These are phyloP conservation scores for Isaurus tuberculatus DNA, from an alignment of 92 coral and sea anemone species.

Conservation along the genomic window DNA sequence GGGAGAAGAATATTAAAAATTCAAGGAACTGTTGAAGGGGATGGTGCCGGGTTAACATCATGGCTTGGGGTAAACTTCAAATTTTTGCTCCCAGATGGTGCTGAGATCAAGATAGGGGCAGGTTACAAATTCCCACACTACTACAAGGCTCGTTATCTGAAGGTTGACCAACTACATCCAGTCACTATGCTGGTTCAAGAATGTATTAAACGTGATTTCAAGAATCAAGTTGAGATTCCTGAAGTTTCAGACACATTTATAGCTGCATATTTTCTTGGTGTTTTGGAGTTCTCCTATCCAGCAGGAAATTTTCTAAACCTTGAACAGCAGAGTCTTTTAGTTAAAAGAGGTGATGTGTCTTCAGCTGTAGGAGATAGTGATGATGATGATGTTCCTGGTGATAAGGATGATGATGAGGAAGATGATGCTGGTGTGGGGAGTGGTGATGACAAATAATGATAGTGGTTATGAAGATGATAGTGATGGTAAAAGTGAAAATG, in stretches of 20 bases:
- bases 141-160: constrained; percentile 16
- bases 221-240: constrained; percentile 47
- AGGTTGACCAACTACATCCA: constrained; percentile 45
- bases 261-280: constrained; percentile 52
- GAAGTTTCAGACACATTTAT: constrained; percentile 48
- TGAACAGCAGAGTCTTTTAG: background rate
- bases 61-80: constrained; percentile 45
- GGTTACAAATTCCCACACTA: background rate
- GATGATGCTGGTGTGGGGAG: background rate
- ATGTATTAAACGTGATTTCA: constrained; percentile 37
- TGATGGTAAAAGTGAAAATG: no score
- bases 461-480: no score
- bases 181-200: constrained; percentile 56
- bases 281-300: constrained; percentile 28
- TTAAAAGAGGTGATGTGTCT: constrained; percentile 1
- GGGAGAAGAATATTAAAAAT: constrained; percentile 30
- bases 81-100: constrained; percentile 47
- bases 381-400: background rate
- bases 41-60: constrained; percentile 25
- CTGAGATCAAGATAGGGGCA: constrained; percentile 12
- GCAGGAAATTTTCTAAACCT: constrained; percentile 6
- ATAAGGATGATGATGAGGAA: background rate
- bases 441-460: no score
- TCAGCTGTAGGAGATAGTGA: background rate
- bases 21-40: constrained; percentile 41